Evolutionary conservation across 2,113 vertebrate genomes (phyloP), one percentile per base, ranked within the genome.

Genomic region (Sciurus niger): DNA sequence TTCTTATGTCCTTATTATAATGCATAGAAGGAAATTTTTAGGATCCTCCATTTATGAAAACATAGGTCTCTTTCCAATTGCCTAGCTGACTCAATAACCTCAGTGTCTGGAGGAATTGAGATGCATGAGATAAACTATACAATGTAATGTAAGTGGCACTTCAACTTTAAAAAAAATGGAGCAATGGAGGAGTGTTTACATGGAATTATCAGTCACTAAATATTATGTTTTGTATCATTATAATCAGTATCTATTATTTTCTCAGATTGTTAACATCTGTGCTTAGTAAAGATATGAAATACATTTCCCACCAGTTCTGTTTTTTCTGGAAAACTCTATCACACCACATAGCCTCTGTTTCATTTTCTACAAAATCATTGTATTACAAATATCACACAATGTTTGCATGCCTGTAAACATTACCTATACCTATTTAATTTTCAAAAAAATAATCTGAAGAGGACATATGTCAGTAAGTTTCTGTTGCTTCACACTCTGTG

Each of bases 81-180:
- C 67, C 12, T 40, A n/a, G 18, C 70, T 94, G 34, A 43, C 6
- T 88, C 46, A 68, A 37, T 11, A 77, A 7, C 1, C 65, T 93
- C 30, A 53, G 68, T 4, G 8, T 58, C 72, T 60, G 60, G 76
- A 93, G 28, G 43, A 78, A 72, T 0, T 43, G 77, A 85, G 51
- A 76, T 72, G 58, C 7, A 28, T 51, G 88, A 93, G 53, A 78
- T 0, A 2, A 80, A 87, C 32, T 73, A 76, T 67, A 14, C 65
- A 97, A 95, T 43, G 53, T 40, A 22, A 24, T 74, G 85, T 96
- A 94, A 93, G 30, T 37, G 8, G 4, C 2, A 1, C 4, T 97
- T 97, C 93, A 82, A 63, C 9, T 10, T 63, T 60, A 25, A 63
- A 63, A 22, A 24, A 10, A 63, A 10, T 63, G 9, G 9, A 63